Evolutionary conservation across 2,113 vertebrate species (phyloP).

Genomic region (Trachemys scripta): DNA sequence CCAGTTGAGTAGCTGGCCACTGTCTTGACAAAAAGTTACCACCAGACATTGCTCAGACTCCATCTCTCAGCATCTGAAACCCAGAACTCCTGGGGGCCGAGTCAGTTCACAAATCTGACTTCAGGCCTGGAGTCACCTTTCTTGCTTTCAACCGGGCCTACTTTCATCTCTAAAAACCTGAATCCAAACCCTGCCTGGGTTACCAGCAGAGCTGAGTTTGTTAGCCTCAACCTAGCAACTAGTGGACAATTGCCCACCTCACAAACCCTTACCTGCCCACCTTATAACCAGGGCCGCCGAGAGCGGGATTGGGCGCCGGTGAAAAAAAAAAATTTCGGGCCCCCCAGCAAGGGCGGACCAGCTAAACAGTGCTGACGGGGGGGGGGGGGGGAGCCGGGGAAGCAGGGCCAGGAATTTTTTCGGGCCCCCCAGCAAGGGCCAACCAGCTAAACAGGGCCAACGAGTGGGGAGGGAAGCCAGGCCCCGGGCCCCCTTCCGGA

Average conservation of each 20-base stretch:
- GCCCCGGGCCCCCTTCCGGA: too few relatives aligned
- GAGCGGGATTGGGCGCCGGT: too few relatives aligned
- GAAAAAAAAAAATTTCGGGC: too few relatives aligned
- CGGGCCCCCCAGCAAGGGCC: too few relatives aligned
- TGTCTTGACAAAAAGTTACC: constrained; percentile 36
- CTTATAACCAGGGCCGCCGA: background rate
- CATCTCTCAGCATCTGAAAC: constrained; percentile 56
- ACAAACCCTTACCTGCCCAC: background rate
- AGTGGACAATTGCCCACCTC: constrained; percentile 18
- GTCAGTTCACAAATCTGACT: constrained; percentile 25
- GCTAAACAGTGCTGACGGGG: too few relatives aligned
- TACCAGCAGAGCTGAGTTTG: constrained; percentile 57
- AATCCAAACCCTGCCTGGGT: constrained; percentile 53
- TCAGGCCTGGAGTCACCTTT: constrained; percentile 13
- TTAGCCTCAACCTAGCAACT: constrained; percentile 66
- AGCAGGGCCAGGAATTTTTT: too few relatives aligned
- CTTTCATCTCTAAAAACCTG: constrained; percentile 59
- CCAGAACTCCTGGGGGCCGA: constrained; percentile 53
- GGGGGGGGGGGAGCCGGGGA: too few relatives aligned
- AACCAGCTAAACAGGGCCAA: too few relatives aligned
- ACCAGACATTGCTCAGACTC: constrained; percentile 36
- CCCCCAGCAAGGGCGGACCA: too few relatives aligned
- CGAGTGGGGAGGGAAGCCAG: too few relatives aligned
- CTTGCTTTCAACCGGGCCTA: constrained; percentile 63
- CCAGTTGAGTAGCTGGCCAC: background rate